These are phyloP conservation scores for Cryptoblepharus egeriae DNA, from an alignment of 2,797 vertebrate genomes.

Conservation along the genomic window DNA sequence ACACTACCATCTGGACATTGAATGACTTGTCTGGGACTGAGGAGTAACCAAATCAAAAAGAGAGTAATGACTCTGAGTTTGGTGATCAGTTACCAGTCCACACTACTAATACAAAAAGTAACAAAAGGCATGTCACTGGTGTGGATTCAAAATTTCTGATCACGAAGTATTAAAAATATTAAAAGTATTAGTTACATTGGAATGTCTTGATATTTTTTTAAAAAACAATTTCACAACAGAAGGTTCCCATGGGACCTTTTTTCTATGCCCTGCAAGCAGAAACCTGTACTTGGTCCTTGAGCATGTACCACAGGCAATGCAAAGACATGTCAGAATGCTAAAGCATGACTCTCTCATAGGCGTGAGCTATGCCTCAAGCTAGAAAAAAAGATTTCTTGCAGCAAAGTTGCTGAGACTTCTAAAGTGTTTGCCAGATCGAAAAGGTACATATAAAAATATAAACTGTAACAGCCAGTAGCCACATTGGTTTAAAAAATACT, in stretches of 20 bases:
- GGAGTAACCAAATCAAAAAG: neutral
- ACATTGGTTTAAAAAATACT: neutral
- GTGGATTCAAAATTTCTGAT: rapidly evolving
- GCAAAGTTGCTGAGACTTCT: neutral
- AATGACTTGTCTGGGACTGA: neutral
- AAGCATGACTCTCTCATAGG: too few species aligned
- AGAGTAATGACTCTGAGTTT: neutral
- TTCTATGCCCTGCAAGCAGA: neutral
- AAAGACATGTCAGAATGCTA: neutral
- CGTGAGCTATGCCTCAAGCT: neutral
- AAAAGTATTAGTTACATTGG: neutral
- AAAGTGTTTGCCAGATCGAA: neutral
- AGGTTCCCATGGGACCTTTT: neutral
- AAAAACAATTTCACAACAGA: neutral
- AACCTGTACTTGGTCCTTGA: neutral
- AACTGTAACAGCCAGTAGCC: constrained; percentile 2
- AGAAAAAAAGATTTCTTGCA: too few species aligned
- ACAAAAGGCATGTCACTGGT: rapidly evolving
- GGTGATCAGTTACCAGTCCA: neutral
- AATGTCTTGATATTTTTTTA: neutral
- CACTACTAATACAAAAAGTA: neutral
- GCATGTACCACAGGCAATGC: neutral
- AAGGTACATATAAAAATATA: constrained; percentile 18
- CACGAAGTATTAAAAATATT: neutral
- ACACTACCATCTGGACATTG: neutral